Evolutionary conservation across 2,888 invertebrate genomes (phyloP).

Genomic region (Ophioninae sp.): DNA sequence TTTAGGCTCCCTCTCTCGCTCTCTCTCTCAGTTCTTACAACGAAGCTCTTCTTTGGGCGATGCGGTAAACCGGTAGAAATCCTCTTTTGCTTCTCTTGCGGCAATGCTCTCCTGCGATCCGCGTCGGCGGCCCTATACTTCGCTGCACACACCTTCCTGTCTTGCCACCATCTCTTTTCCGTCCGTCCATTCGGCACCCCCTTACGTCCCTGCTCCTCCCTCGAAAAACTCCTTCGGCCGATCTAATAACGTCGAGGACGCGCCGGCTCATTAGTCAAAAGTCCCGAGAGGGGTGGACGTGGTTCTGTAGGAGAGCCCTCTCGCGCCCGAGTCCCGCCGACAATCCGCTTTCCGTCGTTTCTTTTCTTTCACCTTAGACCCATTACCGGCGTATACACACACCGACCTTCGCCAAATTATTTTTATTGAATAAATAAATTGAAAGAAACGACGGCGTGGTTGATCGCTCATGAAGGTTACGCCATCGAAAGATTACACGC

Average conservation of each 20-base stretch:
- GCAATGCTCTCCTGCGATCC: constrained; percentile 24
- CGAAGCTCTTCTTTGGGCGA: constrained; percentile 40
- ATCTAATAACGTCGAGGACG: constrained; percentile 81
- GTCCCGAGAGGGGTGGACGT: constrained; percentile 67
- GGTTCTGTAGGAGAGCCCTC: constrained; percentile 28
- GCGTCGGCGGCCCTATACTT: constrained; percentile 42
- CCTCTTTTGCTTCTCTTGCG: constrained; percentile 32
- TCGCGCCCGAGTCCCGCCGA: constrained; percentile 40
- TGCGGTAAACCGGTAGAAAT: constrained; percentile 52
- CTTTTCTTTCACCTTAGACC: constrained; percentile 42
- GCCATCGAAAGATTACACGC: too few species aligned
- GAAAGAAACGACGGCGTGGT: neutral
- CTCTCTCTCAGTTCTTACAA: constrained; percentile 12
- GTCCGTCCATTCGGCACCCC: constrained; percentile 62
- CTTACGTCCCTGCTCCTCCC: constrained; percentile 65
- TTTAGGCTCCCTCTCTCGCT: constrained; percentile 45
- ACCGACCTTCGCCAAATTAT: constrained; percentile 5
- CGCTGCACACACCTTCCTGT: constrained; percentile 56
- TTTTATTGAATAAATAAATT: neutral
- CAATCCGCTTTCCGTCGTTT: constrained; percentile 41
- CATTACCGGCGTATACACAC: constrained; percentile 43
- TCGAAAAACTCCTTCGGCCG: constrained; percentile 79
- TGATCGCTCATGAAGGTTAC: too few species aligned
- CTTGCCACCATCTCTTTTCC: constrained; percentile 42
- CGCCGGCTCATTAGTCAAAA: constrained; percentile 81